phyloP scores from a whole-genome alignment of 2,888 invertebrate genomes.

The Drosophila hamatofila region DNA sequence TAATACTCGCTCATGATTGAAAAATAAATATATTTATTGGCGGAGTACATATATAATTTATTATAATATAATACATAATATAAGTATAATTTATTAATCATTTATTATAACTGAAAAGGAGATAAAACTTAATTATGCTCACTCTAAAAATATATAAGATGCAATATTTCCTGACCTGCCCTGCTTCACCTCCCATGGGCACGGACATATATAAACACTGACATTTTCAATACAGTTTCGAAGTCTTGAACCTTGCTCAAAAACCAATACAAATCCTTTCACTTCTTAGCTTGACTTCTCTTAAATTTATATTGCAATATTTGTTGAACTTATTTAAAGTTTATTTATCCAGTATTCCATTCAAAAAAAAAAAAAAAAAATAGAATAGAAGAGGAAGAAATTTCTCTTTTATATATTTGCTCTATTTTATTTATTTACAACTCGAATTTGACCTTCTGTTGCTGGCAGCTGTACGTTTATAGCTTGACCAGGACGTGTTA shows the following conservation, averaged over 20 bases:
- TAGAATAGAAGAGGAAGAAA: neutral
- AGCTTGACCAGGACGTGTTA: slow-evolving; percentile 70
- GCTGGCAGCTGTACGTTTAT: slow-evolving; percentile 30
- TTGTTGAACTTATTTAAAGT: neutral
- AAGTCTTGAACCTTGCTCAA: neutral
- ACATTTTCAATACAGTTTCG: neutral
- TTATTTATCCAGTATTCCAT: slow-evolving; percentile 8
- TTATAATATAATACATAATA: no score
- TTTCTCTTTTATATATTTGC: slow-evolving; percentile 12
- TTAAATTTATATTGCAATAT: slow-evolving; percentile 18
- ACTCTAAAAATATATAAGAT: no score
- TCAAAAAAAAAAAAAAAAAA: neutral
- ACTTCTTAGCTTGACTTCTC: slow-evolving; percentile 19
- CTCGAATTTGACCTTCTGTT: slow-evolving; percentile 63
- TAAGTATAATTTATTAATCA: no score
- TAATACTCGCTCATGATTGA: neutral
- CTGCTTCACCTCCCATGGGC: no score
- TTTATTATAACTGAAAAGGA: no score
- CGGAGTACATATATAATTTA: no score
- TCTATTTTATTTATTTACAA: slow-evolving; percentile 34
- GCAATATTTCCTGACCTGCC: no score
- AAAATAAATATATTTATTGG: no score
- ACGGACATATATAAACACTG: no score
- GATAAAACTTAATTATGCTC: no score
- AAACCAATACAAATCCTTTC: neutral